Percentiles rank a stretch among this genome's conserved stretches.
phyloP scores from a whole-genome alignment of 2,888 invertebrate genomes.

The Shargacucullia verbasci region DNA sequence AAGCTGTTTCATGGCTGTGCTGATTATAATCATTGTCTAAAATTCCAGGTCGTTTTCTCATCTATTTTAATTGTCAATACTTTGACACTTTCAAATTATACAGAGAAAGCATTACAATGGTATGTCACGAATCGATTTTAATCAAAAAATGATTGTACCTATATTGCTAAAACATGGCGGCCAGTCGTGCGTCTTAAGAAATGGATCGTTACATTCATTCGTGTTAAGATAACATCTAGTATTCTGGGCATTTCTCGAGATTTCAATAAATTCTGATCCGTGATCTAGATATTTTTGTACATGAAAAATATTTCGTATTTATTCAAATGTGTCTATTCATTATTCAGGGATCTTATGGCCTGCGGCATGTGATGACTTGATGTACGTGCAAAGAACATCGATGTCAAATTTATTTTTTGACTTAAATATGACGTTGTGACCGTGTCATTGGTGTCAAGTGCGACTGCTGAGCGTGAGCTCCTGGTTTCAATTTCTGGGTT shows the following conservation, averaged over 20 bases:
- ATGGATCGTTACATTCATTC: constrained; percentile 50
- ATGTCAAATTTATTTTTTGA: no score
- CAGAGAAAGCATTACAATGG: constrained; percentile 61
- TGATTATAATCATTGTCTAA: constrained; percentile 58
- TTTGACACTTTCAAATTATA: constrained; percentile 60
- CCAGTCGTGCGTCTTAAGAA: constrained; percentile 53
- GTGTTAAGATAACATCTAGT: constrained; percentile 57
- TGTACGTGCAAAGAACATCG: no score
- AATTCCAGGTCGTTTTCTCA: constrained; percentile 46
- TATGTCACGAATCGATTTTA: constrained; percentile 65
- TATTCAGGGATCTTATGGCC: constrained; percentile 24
- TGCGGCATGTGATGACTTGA: constrained; percentile 21
- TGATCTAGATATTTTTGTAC: constrained; percentile 39
- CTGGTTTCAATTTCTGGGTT: no score
- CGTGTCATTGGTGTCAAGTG: no score
- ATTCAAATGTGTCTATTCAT: constrained; percentile 33
- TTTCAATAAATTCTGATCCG: constrained; percentile 57
- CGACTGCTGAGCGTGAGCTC: no score
- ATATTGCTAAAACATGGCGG: constrained; percentile 43
- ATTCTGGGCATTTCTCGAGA: constrained; percentile 56
- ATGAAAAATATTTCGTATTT: constrained; percentile 32
- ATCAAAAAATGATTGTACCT: constrained; percentile 47
- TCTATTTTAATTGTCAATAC: constrained; percentile 51
- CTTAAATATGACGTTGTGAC: no score
- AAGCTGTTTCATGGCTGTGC: constrained; percentile 61